A percentile compares a stretch with the other conserved stretches of the same genome.
These are phyloP conservation scores for Mimachlamys varia DNA, from an alignment of 2,888 invertebrate species.

Conservation along the genomic window DNA sequence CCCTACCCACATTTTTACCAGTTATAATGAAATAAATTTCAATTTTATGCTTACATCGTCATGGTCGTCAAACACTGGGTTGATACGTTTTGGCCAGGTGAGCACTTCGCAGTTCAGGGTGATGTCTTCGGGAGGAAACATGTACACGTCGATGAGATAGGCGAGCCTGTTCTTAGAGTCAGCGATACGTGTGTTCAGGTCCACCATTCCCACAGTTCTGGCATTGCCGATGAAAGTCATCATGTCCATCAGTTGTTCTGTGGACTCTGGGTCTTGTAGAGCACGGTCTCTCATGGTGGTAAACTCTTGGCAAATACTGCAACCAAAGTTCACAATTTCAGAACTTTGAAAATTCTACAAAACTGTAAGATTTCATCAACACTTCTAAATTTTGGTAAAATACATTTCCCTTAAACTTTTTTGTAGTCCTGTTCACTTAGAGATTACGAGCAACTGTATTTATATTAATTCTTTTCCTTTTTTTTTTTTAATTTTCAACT, in stretches of 20 bases:
- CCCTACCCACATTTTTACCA: too few relatives aligned
- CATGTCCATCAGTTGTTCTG: constrained; percentile 91
- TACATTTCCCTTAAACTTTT: too few relatives aligned
- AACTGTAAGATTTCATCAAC: too few relatives aligned
- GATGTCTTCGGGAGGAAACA: constrained; percentile 89
- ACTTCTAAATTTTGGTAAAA: too few relatives aligned
- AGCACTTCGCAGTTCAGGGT: constrained; percentile 91
- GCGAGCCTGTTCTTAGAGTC: constrained; percentile 78
- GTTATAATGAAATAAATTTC: too few relatives aligned
- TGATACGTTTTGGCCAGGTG: constrained; percentile 91
- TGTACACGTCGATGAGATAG: constrained; percentile 89
- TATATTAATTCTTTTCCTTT: too few relatives aligned
- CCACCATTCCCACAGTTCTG: constrained; percentile 87
- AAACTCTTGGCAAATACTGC: constrained; percentile 85
- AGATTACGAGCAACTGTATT: too few relatives aligned
- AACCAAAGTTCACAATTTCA: constrained; percentile 48
- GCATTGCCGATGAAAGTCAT: constrained; percentile 91
- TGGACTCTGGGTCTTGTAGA: constrained; percentile 88
- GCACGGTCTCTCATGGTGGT: constrained; percentile 88
- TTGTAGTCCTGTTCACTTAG: too few relatives aligned
- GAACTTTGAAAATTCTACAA: too few relatives aligned
- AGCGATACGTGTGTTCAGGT: constrained; percentile 88
- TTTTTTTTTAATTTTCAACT: too few relatives aligned
- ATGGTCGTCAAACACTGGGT: constrained; percentile 91
- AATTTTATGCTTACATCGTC: constrained; percentile 83